These are phyloP conservation scores for Cricetomys ansorgei DNA, from an alignment of 2,113 vertebrate species.

Conservation along the genomic window DNA sequence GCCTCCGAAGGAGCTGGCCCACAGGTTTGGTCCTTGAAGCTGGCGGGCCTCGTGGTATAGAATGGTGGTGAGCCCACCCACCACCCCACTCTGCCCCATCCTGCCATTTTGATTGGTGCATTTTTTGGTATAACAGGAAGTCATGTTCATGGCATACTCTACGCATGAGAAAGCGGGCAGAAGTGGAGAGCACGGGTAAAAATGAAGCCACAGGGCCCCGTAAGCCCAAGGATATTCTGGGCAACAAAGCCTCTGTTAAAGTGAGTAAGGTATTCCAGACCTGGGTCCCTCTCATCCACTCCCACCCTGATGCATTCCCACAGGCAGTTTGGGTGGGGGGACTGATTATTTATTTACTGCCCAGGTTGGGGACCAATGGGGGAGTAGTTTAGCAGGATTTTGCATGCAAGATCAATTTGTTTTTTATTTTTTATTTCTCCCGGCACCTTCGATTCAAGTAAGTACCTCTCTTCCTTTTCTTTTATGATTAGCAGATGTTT, in stretches of 20 bases:
- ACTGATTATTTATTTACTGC: slow-evolving; percentile 62
- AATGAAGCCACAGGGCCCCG: slow-evolving; percentile 94
- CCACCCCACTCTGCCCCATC: slow-evolving; percentile 79
- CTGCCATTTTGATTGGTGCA: slow-evolving; percentile 90
- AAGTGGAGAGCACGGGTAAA: slow-evolving; percentile 94
- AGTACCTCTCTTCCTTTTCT: slow-evolving; percentile 80
- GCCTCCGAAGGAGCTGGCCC: background rate
- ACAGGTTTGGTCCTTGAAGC: background rate
- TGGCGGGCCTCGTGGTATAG: slow-evolving; percentile 6
- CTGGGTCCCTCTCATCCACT: slow-evolving; percentile 85
- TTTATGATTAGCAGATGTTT: slow-evolving; percentile 64
- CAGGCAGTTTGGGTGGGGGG: slow-evolving; percentile 81
- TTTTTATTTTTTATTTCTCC: slow-evolving; percentile 86
- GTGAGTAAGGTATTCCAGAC: slow-evolving; percentile 94
- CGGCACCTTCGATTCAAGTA: slow-evolving; percentile 86
- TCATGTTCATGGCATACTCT: slow-evolving; percentile 99
- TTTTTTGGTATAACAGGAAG: slow-evolving; percentile 99
- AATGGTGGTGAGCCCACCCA: slow-evolving; percentile 31
- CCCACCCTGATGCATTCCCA: slow-evolving; percentile 83
- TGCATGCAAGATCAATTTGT: slow-evolving; percentile 88
- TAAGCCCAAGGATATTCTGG: slow-evolving; percentile 97
- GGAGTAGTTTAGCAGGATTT: slow-evolving; percentile 83
- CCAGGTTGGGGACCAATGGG: slow-evolving; percentile 68
- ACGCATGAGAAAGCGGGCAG: slow-evolving; percentile 97
- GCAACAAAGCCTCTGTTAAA: slow-evolving; percentile 95